Evolutionary conservation across 1,140 invertebrate species (phyloP).

Genomic region (Leptinotarsa defecta): DNA sequence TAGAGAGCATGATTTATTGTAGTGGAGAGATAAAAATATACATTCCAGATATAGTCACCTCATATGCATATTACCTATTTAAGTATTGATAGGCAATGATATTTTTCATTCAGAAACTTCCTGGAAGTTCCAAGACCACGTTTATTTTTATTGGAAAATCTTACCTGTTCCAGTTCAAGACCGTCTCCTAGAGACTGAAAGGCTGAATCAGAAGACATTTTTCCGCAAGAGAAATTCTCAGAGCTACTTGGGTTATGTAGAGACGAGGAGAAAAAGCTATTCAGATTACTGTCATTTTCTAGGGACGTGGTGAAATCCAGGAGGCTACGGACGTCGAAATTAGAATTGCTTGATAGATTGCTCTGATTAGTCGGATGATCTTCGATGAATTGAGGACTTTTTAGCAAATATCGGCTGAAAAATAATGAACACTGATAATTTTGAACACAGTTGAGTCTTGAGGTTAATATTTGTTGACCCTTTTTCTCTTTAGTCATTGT

Average conservation of each 20-base stretch:
- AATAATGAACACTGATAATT: no score
- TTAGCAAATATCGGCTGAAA: conserved; percentile 40
- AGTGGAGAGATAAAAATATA: no score
- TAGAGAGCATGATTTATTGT: no score
- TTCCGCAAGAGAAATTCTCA: conserved; percentile 62
- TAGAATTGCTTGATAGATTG: conserved; percentile 32
- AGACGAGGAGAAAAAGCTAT: conserved; percentile 41
- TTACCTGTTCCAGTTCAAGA: conserved; percentile 48
- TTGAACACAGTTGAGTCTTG: no score
- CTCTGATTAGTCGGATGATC: conserved; percentile 20
- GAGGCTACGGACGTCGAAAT: conserved; percentile 25
- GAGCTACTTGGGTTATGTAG: conserved; percentile 39
- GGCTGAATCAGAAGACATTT: conserved; percentile 61
- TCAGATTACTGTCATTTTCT: conserved; percentile 47
- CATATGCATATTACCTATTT: no score
- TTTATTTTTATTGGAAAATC: conserved; percentile 12
- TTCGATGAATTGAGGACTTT: conserved; percentile 26
- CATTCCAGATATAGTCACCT: no score
- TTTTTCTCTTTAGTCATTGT: no score
- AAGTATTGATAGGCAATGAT: no score
- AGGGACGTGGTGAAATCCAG: conserved; percentile 47
- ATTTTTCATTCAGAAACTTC: no score
- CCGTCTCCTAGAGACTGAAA: conserved; percentile 55
- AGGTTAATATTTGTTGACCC: no score
- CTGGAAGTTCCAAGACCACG: no score